Evolutionary conservation across 2,888 invertebrate genomes (phyloP).

Genomic region (Thelaira solivaga): DNA sequence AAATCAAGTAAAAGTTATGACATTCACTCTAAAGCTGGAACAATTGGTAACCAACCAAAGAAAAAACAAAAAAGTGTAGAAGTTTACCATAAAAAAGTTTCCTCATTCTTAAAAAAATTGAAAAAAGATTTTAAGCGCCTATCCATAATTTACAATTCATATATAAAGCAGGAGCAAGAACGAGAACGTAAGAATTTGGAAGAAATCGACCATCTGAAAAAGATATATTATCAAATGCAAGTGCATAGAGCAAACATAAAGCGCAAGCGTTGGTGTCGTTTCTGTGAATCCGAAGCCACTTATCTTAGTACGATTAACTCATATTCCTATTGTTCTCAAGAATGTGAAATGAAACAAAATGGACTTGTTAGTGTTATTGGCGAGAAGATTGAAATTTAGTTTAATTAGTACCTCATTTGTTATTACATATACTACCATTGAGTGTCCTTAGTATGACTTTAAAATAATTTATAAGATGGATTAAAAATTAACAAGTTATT

Average conservation of each 20-base stretch:
- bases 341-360: conserved; percentile 56
- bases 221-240: conserved; percentile 37
- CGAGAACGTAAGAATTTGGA: conserved; percentile 12
- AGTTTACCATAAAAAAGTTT: background rate
- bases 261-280: conserved; percentile 66
- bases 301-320: conserved; percentile 24
- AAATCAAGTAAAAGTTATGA: background rate
- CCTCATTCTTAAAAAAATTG: background rate
- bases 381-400: background rate
- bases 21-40: background rate
- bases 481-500: too few species aligned
- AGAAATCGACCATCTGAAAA: conserved; percentile 50
- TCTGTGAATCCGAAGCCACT: conserved; percentile 64
- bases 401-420: background rate
- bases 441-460: background rate
- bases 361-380: conserved; percentile 6
- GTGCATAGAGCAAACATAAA: conserved; percentile 61
- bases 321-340: conserved; percentile 62
- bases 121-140: conserved; percentile 25
- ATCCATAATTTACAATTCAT: background rate
- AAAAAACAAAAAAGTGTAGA: background rate
- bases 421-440: background rate
- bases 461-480: conserved; percentile 4
- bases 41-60: too few species aligned
- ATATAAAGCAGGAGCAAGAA: conserved; percentile 19